phyloP scores from a whole-genome alignment of 2,888 invertebrate species.

The Sphinx pinastri region DNA sequence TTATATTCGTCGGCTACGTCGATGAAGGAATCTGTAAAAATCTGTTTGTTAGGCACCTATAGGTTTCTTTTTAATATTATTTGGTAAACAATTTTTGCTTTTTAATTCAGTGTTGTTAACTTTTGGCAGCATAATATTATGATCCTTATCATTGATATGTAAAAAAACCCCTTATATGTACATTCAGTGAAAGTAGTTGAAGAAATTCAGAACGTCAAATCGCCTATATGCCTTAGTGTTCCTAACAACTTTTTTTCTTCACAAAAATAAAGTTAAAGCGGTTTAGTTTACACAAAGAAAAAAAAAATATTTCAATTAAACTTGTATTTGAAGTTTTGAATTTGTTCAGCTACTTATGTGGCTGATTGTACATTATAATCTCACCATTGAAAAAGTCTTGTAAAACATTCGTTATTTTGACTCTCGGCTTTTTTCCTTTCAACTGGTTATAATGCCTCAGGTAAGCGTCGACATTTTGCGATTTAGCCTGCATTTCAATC shows the following conservation, averaged over 20 bases:
- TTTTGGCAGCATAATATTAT: neutral
- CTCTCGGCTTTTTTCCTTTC: conserved; percentile 45
- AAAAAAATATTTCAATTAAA: too few relatives aligned
- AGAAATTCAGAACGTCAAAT: neutral
- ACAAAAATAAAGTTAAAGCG: too few relatives aligned
- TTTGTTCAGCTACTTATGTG: too few relatives aligned
- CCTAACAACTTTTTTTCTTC: too few relatives aligned
- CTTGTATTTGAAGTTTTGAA: too few relatives aligned
- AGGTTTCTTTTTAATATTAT: neutral
- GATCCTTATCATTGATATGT: too few relatives aligned
- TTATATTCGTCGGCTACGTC: conserved; percentile 62
- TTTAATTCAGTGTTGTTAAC: neutral
- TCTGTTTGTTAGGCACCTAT: neutral
- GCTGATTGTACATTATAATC: conserved; percentile 27
- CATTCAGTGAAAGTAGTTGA: too few relatives aligned
- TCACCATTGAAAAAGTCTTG: conserved; percentile 67
- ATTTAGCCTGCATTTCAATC: conserved; percentile 59
- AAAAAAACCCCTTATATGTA: too few relatives aligned
- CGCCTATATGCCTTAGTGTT: too few relatives aligned
- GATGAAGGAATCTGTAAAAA: conserved; percentile 71
- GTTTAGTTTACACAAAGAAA: too few relatives aligned
- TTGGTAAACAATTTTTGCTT: neutral
- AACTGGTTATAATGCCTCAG: conserved; percentile 52
- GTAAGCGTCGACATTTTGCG: conserved; percentile 56
- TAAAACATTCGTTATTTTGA: conserved; percentile 62